A percentile compares a stretch with the other conserved stretches of the same genome.
phyloP scores from a whole-genome alignment of 1,140 invertebrate genomes.

The Tenebrio molitor region DNA sequence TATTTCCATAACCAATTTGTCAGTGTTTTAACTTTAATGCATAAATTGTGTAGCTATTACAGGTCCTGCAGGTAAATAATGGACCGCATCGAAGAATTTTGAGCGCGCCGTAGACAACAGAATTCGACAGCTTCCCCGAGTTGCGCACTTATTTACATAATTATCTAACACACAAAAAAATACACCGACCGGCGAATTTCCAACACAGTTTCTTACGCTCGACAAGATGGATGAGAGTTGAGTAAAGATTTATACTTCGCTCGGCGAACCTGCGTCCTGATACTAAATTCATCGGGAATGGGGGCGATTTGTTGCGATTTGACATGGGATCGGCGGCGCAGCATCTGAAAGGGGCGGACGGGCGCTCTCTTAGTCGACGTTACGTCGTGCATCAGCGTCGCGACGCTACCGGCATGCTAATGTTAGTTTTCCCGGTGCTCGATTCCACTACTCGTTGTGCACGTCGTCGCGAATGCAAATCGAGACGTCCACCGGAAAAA shows the following conservation, averaged over 20 bases:
- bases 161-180: constrained; percentile 13
- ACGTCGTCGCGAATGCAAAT: constrained; percentile 32
- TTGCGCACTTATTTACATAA: constrained; percentile 20
- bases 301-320: constrained; percentile 51
- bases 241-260: constrained; percentile 36
- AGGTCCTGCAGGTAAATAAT: constrained; percentile 18
- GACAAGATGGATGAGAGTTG: constrained; percentile 37
- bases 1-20: constrained; percentile 36
- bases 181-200: constrained; percentile 6
- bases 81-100: not conserved
- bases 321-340: constrained; percentile 46
- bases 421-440: constrained; percentile 38
- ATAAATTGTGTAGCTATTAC: constrained; percentile 23
- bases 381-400: constrained; percentile 40
- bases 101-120: not conserved
- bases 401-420: constrained; percentile 41
- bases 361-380: constrained; percentile 13
- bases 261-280: constrained; percentile 32
- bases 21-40: constrained; percentile 35
- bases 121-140: constrained; percentile 9
- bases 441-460: constrained; percentile 13
- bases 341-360: constrained; percentile 41
- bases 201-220: constrained; percentile 28
- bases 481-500: constrained; percentile 24
- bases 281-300: constrained; percentile 50